Base-by-base conservation (phyloP, 1,140 invertebrate genomes). In the Babylonia areolata region DNA sequence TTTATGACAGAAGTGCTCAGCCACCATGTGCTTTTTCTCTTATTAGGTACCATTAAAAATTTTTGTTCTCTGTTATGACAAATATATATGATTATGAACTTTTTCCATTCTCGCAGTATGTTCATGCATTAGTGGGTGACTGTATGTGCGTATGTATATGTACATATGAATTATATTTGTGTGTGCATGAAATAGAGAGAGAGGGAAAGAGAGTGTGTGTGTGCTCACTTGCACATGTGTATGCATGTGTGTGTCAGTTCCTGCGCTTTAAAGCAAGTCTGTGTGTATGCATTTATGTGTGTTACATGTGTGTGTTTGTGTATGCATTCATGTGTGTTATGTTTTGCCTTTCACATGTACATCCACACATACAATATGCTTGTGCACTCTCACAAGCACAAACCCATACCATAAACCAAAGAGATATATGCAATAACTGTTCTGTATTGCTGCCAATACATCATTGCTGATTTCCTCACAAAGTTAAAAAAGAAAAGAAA, bases 391-490 rank as follows among this genome's bases (percentile, higher is more conserved):
- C 71, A 73, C 71, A 35, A 6, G 11, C 31, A 35, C 71, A 73
- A n/a, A 73, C 71, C 33, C n/a, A 64, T n/a, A 64, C 58, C 15
- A 23, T 23, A 64, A 12, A 64, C 58, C 6, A 5, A 11, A 23
- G 28, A 23, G 15, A 12, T 23, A 64, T 64, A 28, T 64, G 28
- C 28, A 64, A 64, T 64, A 23, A 64, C 17, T 64, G 12, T 5
- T 64, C 58, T 64, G 58, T 64, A 64, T 64, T 64, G 58, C 58
- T 64, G 58, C 58, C 58, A 64, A 64, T 64, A 64, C 58, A 64
- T 64, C 46, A 64, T 64, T n/a, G 28, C 28, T 6, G 6, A 23
- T 64, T 64, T 64, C 58, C 28, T n/a, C 17, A 64, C 58, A 64
- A 51, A 6, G 5, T 64, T 23, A 64, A 23, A 64, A 64, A 12